Evolutionary conservation across 2,113 vertebrate species (phyloP), one percentile per base, ranked within the genome.

Genomic region (Urocolius indicus): DNA sequence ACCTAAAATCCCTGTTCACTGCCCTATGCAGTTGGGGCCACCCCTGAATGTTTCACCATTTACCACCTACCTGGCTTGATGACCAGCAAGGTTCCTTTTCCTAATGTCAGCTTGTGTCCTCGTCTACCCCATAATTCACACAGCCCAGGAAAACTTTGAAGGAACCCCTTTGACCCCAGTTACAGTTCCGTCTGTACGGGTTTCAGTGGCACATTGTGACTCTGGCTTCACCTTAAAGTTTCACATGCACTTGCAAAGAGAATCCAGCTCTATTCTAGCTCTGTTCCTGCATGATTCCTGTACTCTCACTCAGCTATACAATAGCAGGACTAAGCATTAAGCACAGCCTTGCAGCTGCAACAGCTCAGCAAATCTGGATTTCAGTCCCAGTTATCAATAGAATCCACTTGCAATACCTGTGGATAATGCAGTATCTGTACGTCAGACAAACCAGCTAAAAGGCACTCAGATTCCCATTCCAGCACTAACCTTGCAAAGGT

Each of bases 71-170:
- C 21, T 52, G 80, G 38, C 14, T 85, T 90, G 69, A 95, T 74
- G 69, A 91, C 26, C 27, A 96, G 6, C 6, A n/a, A 88, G 34
- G 82, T 80, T 91, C 89, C 92, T 90, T 74, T 57, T 73, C 84
- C 95, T 61, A 77, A 93, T 15, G 27, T 94, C 62, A 82, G 48
- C 54, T 71, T 93, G 36, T 20, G 45, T 26, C 27, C 49, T 62
- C 45, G 41, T 71, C 16, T 30, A 36, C 1, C 5, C 46, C 7
- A 10, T 81, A 95, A 94, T 92, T 95, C 94, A 95, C 89, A 92
- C 3, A 45, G 59, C 52, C 29, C 69, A 93, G 38, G 26, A 88
- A 68, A 48, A 9, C n/a, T 73, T 77, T 71, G 24, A 93, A 91
- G 96, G 91, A 93, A 82, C 22, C 41, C 16, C 4, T 3, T 2